Evolutionary conservation across 2,113 vertebrate genomes (phyloP).

Genomic region (Pelmatolapia mariae): DNA sequence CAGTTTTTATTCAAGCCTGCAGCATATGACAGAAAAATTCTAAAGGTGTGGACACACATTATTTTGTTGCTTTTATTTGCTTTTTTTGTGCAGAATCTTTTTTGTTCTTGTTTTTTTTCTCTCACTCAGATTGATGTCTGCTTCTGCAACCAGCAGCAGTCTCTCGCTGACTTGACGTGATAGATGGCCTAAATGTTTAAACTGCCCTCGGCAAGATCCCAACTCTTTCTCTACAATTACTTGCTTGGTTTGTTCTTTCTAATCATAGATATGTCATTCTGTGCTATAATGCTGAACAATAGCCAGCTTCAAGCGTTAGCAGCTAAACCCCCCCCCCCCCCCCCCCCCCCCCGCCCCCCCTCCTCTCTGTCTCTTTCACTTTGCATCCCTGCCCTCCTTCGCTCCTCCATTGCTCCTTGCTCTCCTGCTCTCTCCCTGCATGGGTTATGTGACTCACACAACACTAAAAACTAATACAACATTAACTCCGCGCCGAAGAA

Average conservation of each 20-base stretch:
- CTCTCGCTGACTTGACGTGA: constrained; percentile 17
- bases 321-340: background rate
- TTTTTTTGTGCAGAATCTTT: background rate
- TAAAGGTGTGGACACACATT: background rate
- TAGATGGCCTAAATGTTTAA: constrained; percentile 28
- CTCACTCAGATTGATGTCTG: constrained; percentile 15
- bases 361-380: constrained; percentile 23
- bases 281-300: constrained; percentile 41
- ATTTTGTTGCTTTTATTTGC: background rate
- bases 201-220: constrained; percentile 30
- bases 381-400: constrained; percentile 13
- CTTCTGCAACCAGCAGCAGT: background rate
- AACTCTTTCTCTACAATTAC: constrained; percentile 38
- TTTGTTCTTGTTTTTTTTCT: background rate
- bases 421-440: background rate
- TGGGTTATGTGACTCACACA: constrained; percentile 12
- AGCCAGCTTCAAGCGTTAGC: constrained; percentile 16
- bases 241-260: constrained; percentile 45
- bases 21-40: background rate
- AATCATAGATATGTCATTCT: constrained; percentile 52
- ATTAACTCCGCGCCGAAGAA: background rate
- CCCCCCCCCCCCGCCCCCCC: background rate
- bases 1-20: background rate
- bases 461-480: background rate
- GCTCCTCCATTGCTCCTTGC: background rate